These are phyloP conservation scores for Hydropsyche betteni DNA, from an alignment of 2,888 invertebrate species.

Conservation along the genomic window DNA sequence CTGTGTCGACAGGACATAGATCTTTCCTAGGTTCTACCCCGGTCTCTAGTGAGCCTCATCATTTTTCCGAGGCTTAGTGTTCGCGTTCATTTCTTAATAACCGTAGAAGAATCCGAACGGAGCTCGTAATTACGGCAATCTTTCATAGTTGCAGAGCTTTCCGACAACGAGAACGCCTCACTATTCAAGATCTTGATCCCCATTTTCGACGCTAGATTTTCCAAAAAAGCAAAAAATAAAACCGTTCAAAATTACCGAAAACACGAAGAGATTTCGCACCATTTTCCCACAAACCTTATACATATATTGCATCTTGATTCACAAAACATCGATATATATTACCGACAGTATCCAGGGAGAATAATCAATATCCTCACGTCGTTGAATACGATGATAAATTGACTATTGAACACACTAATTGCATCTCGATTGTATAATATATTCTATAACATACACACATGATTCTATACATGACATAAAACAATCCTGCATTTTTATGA, in stretches of 20 bases:
- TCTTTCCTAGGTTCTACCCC: neutral
- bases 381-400: no score
- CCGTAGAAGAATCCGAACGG: slow-evolving; percentile 33
- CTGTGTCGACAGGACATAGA: slow-evolving; percentile 11
- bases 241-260: neutral
- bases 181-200: slow-evolving; percentile 9
- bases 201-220: neutral
- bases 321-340: no score
- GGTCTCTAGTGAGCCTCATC: slow-evolving; percentile 37
- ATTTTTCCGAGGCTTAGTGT: slow-evolving; percentile 45
- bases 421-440: no score
- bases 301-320: no score
- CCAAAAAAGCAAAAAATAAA: neutral
- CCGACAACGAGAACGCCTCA: slow-evolving; percentile 5
- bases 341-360: no score
- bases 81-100: slow-evolving; percentile 42
- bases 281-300: no score
- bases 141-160: slow-evolving; percentile 39
- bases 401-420: no score
- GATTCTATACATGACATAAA: no score
- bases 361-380: no score
- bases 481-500: no score
- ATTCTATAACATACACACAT: no score
- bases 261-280: no score
- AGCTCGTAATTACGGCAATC: slow-evolving; percentile 45